Base-by-base conservation (phyloP, 2,888 invertebrate species). In the Drosophila stalkeri region DNA sequence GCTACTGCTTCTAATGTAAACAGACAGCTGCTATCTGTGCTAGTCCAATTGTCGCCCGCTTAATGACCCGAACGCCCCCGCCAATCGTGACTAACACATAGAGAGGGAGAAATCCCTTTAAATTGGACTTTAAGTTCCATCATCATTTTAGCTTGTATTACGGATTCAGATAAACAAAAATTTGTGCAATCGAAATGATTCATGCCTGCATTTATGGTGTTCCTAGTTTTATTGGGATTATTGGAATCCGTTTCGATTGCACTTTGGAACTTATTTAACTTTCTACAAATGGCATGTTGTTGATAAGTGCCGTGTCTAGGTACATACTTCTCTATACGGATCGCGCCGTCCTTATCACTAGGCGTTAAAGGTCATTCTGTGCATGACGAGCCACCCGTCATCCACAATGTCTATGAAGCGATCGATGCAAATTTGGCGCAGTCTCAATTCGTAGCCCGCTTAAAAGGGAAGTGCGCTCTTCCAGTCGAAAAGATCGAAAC, bases 231-330 rank as follows among this genome's bases (percentile, higher is more conserved):
- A 66, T 54, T 33, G 33, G 55, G 41, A 41, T 27, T 51, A 61
- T 54, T 56, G 49, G 54, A 75, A 64, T 64, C 47, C 37, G 51
- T 54, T 46, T 49, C 44, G 62, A 51, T 56, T 67, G 89, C 23
- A 83, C 85, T 89, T 89, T 85, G 85, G 84, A 85, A 57, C 72
- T 66, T 62, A 73, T 62, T 69, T 52, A 70, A 67, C 63, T 41
- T 51, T 59, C 51, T 57, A 46, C 39, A 55, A 64, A 73, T 86
- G 68, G 80, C 86, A 75, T 89, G 86, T 75, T 80, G 52, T 55
- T 80, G 86, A 85, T 85, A 85, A 85, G 74, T 54, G 18, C 55
- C 56, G 80, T 56, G 77, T 74, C 82, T 82, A 75, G 77, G 87
- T 77, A 64, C 67, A 77, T 62, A 60, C 59, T 77, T 61, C 71